Evolutionary conservation across 2,113 vertebrate species (phyloP), one percentile per base, ranked within the genome.

Genomic region (Syngnathus floridae): DNA sequence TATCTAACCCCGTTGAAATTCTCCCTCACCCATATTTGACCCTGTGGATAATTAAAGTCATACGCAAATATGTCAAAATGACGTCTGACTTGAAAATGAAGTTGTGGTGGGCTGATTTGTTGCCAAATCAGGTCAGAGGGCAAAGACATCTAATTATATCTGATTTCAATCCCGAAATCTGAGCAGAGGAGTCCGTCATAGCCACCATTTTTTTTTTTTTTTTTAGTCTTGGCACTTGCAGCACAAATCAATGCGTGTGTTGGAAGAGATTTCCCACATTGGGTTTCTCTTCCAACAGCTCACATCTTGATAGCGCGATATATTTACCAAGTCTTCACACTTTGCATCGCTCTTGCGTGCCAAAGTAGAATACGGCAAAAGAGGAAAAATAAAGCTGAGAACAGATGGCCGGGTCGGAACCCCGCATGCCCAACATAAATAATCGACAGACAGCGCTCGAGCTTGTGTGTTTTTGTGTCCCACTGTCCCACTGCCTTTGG

Each of bases 341-440:
- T 75, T 45, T 77, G 67, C 76, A 62, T 65, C 64, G 77, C 70
- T 78, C 48, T 51, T 19, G 67, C 31, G 46, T 68, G 72, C 72
- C 70, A 74, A 76, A 69, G 69, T 52, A 46, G 69, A 46, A 69
- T 62, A 63, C 66, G 70, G 26, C 16, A 56, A 62, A 73, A 63
- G 61, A 69, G 69, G 79, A 72, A 66, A 71, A 35, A 9, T 70
- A 80, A 70, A 70, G 65, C 72, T 37, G 64, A 69, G 79, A 78
- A 77, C 86, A 89, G 86, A 89, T 86, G 87, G 84, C 71, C 64
- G 73, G 77, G 69, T 56, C 69, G 77, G 70, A 84, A 80, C 79
- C 70, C 72, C 72, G 72, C 52, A 57, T 79, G 75, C 52, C 76
- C 71, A 11, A 82, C 82, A 89, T 89, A 73, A 82, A 89, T 89